Evolutionary conservation across 2,888 invertebrate species (phyloP), one percentile per base, ranked within the genome.

Genomic region (Chydorus sphaericus): DNA sequence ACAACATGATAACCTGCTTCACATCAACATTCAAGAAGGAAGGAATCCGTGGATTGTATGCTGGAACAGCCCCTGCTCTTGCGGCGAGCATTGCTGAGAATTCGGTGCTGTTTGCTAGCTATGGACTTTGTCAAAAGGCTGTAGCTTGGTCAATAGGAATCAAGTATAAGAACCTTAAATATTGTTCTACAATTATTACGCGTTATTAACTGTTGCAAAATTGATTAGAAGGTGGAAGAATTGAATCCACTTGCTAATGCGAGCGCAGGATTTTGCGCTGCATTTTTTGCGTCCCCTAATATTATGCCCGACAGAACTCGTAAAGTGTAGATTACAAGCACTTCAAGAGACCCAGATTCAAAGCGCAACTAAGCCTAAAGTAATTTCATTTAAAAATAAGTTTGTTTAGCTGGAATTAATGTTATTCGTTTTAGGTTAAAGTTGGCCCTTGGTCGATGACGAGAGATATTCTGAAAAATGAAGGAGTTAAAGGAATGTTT

Each of bases 71-170:
- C 11, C 97, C 98, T 10, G 93, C 97, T 0, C 76, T 98, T 14
- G 82, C 83, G 57, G 96, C 98, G 1, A 97, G 97, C 75, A 85
- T 98, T 23, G 91, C 93, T 20, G 98, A 98, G 72, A 98, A 99
- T 71, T 92, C 97, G 0, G 87, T 97, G 6, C 76, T 99, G 2
- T 99, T 98, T 74, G 85, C 92, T 58, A 83, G 80, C 49, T 98
- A 98, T 71, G 98, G 97, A 7, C 82, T 86, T 61, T 98, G 97
- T 66, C 97, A 99, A 71, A 93, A 91, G 70, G 73, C 81, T 60
- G 85, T 96, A 44, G 74, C 73, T 44, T 65, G 66, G 44, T 38
- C 70, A 14, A 64, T 71, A 20, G 68, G 69, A 62, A 70, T 66
- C 3, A 65, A 68, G 67, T 69, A 60, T 29, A n/a, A n/a, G n/a